These are phyloP conservation scores for Willisornis vidua DNA, from an alignment of 2,113 vertebrate genomes.

Conservation along the genomic window DNA sequence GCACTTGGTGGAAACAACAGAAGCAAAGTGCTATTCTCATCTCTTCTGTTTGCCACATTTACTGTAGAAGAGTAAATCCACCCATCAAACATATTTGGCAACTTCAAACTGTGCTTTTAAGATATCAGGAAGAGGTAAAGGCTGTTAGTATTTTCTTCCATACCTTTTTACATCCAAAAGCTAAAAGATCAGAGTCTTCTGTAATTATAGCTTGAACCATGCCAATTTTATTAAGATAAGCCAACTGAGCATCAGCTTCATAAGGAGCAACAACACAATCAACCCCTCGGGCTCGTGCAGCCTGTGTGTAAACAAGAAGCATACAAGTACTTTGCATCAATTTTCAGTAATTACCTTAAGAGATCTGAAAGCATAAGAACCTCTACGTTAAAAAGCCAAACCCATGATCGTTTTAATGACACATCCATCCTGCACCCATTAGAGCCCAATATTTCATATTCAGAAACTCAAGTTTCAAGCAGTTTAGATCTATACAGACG, in stretches of 20 bases:
- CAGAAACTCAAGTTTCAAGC: background rate
- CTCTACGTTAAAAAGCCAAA: background rate
- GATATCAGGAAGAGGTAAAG: background rate
- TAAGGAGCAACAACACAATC: slow-evolving; percentile 96
- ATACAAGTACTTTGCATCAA: background rate
- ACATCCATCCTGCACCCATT: fast-evolving
- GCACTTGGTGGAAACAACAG: background rate
- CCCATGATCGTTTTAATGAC: background rate
- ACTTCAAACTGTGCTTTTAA: background rate
- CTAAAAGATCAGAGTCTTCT: slow-evolving; percentile 95
- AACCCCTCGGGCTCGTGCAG: slow-evolving; percentile 83
- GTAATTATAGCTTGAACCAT: slow-evolving; percentile 93
- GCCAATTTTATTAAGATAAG: slow-evolving; percentile 89
- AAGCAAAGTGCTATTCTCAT: background rate
- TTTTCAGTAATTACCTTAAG: background rate
- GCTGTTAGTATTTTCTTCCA: background rate
- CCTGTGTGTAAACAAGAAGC: slow-evolving; percentile 67
- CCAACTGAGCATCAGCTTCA: slow-evolving; percentile 96
- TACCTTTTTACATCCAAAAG: slow-evolving; percentile 98
- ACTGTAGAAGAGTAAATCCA: background rate
- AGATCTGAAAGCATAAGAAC: background rate
- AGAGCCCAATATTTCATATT: background rate
- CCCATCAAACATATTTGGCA: background rate
- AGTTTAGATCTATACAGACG: background rate
- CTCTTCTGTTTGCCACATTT: background rate